Evolutionary conservation across 2,113 vertebrate species (phyloP).

Genomic region (Parotia lawesii): DNA sequence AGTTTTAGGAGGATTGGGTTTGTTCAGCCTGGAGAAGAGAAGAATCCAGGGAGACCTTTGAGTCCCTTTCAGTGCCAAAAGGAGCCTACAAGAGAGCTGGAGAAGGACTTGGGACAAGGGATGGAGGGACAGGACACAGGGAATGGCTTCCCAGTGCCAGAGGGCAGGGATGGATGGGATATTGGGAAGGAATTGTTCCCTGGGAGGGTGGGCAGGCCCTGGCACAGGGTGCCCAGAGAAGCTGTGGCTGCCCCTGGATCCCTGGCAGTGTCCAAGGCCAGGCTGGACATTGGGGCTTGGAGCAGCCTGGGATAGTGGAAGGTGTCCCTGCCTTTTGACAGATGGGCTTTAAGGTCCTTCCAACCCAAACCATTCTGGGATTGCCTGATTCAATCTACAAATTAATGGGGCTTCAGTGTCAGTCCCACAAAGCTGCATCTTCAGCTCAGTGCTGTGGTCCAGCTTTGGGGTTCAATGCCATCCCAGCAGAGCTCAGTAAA

Average conservation of each 20-base stretch:
- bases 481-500: neutral
- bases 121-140: neutral
- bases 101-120: neutral
- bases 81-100: neutral
- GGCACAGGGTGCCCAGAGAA: neutral
- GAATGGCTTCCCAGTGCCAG: neutral
- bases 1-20: neutral
- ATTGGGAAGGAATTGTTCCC: neutral
- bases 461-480: neutral
- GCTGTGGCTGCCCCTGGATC: neutral
- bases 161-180: neutral
- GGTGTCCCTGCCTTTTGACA: neutral
- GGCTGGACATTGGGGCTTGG: neutral
- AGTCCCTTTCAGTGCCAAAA: accelerated
- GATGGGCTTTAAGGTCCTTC: neutral
- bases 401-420: neutral
- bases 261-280: neutral
- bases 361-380: neutral
- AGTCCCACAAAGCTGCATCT: neutral
- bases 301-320: neutral
- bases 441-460: too few species aligned
- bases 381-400: neutral
- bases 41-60: neutral
- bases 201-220: neutral
- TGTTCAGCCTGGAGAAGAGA: neutral